Base-by-base conservation (phyloP, 2,113 vertebrate genomes). In the Morone saxatilis region DNA sequence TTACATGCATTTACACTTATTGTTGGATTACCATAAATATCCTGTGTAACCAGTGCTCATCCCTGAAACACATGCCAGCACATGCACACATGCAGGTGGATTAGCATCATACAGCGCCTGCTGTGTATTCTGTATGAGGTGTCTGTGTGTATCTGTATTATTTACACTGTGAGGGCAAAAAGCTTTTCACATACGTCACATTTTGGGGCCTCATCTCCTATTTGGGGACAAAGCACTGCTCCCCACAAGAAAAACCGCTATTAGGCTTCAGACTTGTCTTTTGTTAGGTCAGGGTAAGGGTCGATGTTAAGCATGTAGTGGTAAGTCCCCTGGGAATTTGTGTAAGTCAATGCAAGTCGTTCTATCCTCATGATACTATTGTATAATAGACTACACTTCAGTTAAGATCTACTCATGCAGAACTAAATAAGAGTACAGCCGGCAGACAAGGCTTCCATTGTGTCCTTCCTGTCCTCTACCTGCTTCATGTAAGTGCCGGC, bases 401-500 rank as follows among this genome's bases (percentile, higher is more conserved):
- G 43, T 72, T 2, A 53, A 67, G 48, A 69, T 84, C 73, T 67
- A 50, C 61, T 71, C 78, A 71, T 68, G 81, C 73, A 86, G 71
- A 70, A 76, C n/a, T 86, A 83, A 89, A 85, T 78, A 80, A 78
- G 76, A 70, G 65, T 22, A 19, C 25, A 84, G 87, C 51, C 78
- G 81, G 66, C 72, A 91, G 78, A 90, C 80, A 88, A 89, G 76
- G 79, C 79, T 47, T 71, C 57, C 87, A 80, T 86, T 93, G 78
- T 89, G 85, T 90, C 74, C 85, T 63, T 17, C 25, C 76, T 83
- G 80, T 87, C 77, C 62, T 90, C 61, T 86, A 87, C 86, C 83
- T 91, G 82, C 47, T 86, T 81, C 63, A 76, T 89, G 53, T 67
- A 87, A 78, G 80, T 73, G 63, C 17, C 11, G 7, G 60, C 51